These are phyloP conservation scores for Megaceryle alcyon DNA, from an alignment of 2,797 vertebrate genomes.

Conservation along the genomic window DNA sequence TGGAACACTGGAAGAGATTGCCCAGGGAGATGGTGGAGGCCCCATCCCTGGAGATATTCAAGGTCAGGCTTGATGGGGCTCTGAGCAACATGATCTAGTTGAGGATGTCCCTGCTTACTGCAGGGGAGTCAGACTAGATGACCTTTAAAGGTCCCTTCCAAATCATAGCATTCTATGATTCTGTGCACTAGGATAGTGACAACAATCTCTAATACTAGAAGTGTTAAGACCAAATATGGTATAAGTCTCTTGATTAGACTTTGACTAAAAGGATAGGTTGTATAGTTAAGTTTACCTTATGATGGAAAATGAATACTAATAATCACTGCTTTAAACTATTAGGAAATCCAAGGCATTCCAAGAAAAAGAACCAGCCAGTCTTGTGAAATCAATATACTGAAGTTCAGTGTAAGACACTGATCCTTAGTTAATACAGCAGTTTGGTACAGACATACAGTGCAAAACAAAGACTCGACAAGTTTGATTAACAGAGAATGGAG, in stretches of 20 bases:
- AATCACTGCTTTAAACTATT: background rate
- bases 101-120: too few species aligned
- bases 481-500: background rate
- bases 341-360: background rate
- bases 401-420: background rate
- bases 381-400: background rate
- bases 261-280: background rate
- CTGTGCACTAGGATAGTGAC: background rate
- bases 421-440: background rate
- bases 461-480: background rate
- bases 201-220: background rate
- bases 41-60: too few species aligned
- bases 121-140: too few species aligned
- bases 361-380: background rate
- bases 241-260: background rate
- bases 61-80: too few species aligned
- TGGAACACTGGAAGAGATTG: too few species aligned
- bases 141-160: too few species aligned
- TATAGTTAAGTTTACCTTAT: background rate
- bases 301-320: background rate
- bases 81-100: too few species aligned
- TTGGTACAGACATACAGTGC: background rate
- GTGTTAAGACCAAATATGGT: background rate
- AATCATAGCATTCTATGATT: too few species aligned
- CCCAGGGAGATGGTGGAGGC: too few species aligned